phyloP scores from a whole-genome alignment of 1,140 invertebrate species.

The Drosophila repletoides region DNA sequence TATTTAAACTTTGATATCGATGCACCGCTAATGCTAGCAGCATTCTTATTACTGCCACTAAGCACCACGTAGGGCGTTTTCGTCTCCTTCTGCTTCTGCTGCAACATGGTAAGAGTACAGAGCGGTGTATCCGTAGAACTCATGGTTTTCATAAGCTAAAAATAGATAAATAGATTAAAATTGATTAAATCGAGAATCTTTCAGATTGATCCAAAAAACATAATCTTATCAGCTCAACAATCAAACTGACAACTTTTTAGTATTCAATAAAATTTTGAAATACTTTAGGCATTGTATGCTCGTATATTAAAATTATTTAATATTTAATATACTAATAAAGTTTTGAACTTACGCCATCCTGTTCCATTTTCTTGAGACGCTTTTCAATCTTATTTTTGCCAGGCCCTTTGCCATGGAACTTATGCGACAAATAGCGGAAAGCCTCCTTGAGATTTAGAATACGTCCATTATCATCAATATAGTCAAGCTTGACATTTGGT shows the following conservation, averaged over 20 bases:
- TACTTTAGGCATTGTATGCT: too few relatives aligned
- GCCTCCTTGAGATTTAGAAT: slow-evolving; percentile 97
- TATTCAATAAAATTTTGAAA: too few relatives aligned
- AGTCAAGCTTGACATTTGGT: slow-evolving; percentile 98
- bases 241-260: too few relatives aligned
- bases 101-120: slow-evolving; percentile 95
- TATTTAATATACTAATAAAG: background rate
- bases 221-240: too few relatives aligned
- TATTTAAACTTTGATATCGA: slow-evolving; percentile 82
- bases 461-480: slow-evolving; percentile 97
- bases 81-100: slow-evolving; percentile 98
- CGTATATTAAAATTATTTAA: too few relatives aligned
- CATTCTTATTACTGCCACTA: slow-evolving; percentile 90
- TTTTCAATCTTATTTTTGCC: slow-evolving; percentile 99
- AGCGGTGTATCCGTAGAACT: slow-evolving; percentile 99
- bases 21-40: slow-evolving; percentile 50
- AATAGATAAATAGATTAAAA: background rate
- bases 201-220: too few relatives aligned
- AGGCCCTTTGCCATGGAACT: slow-evolving; percentile 99
- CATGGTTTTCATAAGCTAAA: slow-evolving; percentile 98
- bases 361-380: slow-evolving; percentile 96
- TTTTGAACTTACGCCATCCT: slow-evolving; percentile 89
- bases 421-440: slow-evolving; percentile 96
- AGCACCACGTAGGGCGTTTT: slow-evolving; percentile 97
- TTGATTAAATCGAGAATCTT: too few relatives aligned